Evolutionary conservation across 2,113 vertebrate genomes (phyloP).

Genomic region (Dryoscopus gambensis): DNA sequence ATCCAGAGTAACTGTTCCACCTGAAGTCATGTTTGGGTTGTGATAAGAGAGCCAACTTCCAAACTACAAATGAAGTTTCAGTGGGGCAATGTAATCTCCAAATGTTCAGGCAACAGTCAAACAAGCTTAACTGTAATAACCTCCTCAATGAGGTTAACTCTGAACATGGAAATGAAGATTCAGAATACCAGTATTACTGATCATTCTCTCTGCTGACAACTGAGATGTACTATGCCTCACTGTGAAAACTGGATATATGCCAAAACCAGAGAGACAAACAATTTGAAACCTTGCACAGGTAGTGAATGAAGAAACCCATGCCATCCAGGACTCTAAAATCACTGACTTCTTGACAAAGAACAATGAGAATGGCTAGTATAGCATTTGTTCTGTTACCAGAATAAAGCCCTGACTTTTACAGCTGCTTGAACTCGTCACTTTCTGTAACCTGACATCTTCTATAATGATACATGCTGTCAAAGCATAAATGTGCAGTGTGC

Average conservation of each 20-base stretch:
- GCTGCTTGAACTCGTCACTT: neutral
- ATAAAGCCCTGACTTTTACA: neutral
- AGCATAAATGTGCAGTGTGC: neutral
- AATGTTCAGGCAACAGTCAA: neutral
- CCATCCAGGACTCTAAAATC: neutral
- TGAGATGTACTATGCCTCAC: neutral
- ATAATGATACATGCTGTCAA: neutral
- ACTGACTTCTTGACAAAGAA: neutral
- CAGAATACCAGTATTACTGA: neutral
- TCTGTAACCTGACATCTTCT: neutral
- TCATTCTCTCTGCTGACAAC: neutral
- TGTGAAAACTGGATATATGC: accelerated
- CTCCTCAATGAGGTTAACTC: neutral
- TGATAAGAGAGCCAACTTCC: neutral
- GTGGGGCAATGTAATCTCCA: neutral
- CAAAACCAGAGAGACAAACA: neutral
- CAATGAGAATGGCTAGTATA: neutral
- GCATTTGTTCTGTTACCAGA: neutral
- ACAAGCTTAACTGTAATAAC: neutral
- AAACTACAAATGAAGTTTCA: neutral
- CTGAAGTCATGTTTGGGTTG: neutral
- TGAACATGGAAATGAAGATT: neutral
- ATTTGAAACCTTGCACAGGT: neutral
- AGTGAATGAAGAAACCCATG: neutral
- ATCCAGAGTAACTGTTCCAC: neutral